Evolutionary conservation across 1,140 invertebrate genomes (phyloP).

Genomic region (Neuroterus valhalla): DNA sequence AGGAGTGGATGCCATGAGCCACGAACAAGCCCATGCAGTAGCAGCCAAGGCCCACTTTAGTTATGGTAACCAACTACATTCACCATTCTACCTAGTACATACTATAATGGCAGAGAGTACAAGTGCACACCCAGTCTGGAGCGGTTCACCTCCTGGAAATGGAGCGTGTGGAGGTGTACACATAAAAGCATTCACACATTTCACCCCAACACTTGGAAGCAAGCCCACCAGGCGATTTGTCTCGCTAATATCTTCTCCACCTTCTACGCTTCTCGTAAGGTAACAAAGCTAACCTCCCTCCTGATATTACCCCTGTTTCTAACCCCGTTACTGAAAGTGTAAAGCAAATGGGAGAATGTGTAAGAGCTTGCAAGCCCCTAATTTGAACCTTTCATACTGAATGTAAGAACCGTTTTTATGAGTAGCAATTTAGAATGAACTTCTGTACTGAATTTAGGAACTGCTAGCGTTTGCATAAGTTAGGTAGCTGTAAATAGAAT

Average conservation of each 20-base stretch:
- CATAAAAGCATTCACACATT: conserved; percentile 40
- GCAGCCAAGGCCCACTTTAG: conserved; percentile 46
- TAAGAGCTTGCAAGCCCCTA: not conserved
- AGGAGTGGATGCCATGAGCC: conserved; percentile 62
- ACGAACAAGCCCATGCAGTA: conserved; percentile 63
- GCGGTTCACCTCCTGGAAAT: conserved; percentile 25
- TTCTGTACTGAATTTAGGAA: no score
- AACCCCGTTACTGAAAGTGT: conserved; percentile 19
- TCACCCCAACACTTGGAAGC: conserved; percentile 36
- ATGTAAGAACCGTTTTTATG: no score
- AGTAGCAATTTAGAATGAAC: no score
- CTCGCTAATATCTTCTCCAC: conserved; percentile 64
- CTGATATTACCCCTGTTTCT: conserved; percentile 12
- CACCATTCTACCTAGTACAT: conserved; percentile 5
- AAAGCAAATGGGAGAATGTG: conserved; percentile 10
- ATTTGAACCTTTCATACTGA: not conserved
- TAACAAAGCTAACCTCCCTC: conserved; percentile 13
- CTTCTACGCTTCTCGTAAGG: conserved; percentile 35
- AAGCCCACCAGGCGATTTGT: conserved; percentile 64
- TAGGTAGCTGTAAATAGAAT: no score
- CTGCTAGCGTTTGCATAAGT: no score
- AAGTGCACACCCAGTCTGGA: not conserved
- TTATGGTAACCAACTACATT: conserved; percentile 41
- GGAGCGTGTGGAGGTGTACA: conserved; percentile 40
- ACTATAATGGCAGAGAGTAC: conserved; percentile 25